phyloP scores from a whole-genome alignment of 2,797 vertebrate genomes.

The Darevskia mixta region DNA sequence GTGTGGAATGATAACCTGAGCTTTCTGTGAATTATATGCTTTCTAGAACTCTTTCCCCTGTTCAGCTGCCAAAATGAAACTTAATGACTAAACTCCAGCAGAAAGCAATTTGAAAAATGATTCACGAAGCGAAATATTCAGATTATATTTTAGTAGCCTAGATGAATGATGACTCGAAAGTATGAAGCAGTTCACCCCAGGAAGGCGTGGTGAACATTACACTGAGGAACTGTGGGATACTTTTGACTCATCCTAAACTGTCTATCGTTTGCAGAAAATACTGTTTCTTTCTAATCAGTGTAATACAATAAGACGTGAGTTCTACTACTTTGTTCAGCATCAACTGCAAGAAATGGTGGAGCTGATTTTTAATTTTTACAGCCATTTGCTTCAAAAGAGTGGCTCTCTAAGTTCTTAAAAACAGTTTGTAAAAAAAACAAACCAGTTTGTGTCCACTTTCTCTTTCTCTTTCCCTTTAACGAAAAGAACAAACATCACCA shows the following conservation, averaged over 20 bases:
- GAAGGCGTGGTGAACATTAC: neutral
- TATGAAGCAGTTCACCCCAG: neutral
- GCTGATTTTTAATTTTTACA: slow-evolving; percentile 5
- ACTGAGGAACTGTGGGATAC: neutral
- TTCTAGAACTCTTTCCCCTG: slow-evolving; percentile 21
- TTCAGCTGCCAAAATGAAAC: slow-evolving; percentile 51
- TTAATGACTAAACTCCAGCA: slow-evolving; percentile 47
- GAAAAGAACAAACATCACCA: neutral
- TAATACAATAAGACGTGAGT: too few relatives aligned
- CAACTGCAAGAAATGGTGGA: neutral
- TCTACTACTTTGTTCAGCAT: slow-evolving; percentile 1
- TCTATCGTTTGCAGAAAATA: neutral
- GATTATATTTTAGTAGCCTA: slow-evolving; percentile 8
- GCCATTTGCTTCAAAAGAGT: neutral
- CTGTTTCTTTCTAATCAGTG: neutral
- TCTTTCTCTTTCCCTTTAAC: neutral
- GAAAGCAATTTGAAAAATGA: slow-evolving; percentile 30
- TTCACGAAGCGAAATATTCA: neutral
- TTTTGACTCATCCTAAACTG: neutral
- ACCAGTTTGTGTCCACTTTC: neutral
- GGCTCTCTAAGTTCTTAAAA: neutral
- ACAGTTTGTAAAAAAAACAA: neutral
- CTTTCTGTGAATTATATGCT: slow-evolving; percentile 50
- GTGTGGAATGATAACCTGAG: slow-evolving; percentile 33
- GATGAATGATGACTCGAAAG: neutral